These are phyloP conservation scores for Hemiscyllium ocellatum DNA, from an alignment of 2,113 vertebrate species.

Conservation along the genomic window DNA sequence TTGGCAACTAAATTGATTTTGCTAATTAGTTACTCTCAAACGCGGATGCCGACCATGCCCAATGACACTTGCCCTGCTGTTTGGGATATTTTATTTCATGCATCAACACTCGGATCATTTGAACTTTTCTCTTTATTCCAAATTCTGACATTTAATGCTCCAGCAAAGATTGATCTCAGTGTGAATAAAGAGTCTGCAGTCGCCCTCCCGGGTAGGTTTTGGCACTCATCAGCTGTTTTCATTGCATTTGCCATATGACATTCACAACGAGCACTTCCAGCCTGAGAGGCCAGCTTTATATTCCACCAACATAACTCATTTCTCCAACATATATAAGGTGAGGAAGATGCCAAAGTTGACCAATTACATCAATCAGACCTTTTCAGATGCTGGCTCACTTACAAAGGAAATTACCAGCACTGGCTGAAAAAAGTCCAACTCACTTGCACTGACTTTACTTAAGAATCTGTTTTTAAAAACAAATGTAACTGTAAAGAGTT, in stretches of 20 bases:
- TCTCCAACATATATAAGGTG: neutral
- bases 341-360: conserved; percentile 1
- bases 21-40: neutral
- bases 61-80: neutral
- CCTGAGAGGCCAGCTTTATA: neutral
- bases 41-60: neutral
- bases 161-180: neutral
- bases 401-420: neutral
- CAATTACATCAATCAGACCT: conserved; percentile 23
- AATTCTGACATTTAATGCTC: conserved; percentile 19
- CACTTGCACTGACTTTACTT: neutral
- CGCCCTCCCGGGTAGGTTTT: neutral
- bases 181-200: neutral
- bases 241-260: conserved; percentile 29
- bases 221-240: conserved; percentile 10
- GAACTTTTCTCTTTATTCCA: conserved; percentile 15
- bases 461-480: neutral
- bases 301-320: neutral
- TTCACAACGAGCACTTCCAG: neutral
- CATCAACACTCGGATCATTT: neutral
- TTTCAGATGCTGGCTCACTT: neutral
- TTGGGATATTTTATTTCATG: conserved; percentile 15
- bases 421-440: neutral
- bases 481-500: neutral
- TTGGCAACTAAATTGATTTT: neutral